Evolutionary conservation across 2,113 vertebrate genomes (phyloP).

Genomic region (Cephalopterus ornatus): DNA sequence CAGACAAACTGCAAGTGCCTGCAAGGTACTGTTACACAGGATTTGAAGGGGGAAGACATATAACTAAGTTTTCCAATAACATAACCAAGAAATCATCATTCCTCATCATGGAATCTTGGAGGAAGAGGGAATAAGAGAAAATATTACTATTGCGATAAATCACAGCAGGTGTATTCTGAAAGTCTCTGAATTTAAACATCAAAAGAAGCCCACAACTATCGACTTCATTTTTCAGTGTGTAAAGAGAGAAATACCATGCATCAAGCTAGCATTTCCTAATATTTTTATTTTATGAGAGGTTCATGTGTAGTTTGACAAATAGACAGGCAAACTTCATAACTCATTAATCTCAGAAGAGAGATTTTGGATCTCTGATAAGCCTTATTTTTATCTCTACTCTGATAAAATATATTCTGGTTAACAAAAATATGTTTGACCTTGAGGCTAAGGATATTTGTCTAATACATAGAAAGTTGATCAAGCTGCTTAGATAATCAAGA

Average conservation of each 20-base stretch:
- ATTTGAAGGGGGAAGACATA: not conserved
- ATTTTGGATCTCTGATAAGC: not conserved
- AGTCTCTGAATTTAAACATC: not conserved
- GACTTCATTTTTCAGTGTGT: not conserved
- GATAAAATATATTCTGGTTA: not conserved
- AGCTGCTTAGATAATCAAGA: not conserved
- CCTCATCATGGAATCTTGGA: not conserved
- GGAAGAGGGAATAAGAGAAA: not conserved
- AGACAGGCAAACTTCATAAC: not conserved
- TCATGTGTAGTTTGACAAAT: not conserved
- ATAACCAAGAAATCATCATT: not conserved
- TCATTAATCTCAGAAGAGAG: not conserved
- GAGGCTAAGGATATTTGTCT: not conserved
- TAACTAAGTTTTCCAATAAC: not conserved
- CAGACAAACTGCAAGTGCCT: rapidly evolving
- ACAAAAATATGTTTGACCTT: not conserved
- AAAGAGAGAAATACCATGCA: not conserved
- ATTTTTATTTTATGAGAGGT: not conserved
- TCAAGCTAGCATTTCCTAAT: not conserved
- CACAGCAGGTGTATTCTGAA: not conserved
- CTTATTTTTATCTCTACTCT: not conserved
- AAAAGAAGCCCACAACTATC: not conserved
- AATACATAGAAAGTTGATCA: not conserved
- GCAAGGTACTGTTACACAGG: not conserved
- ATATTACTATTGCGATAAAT: not conserved